Conservation (phyloP, 2,797 vertebrate species). For the Enteromius radiatus region DNA sequence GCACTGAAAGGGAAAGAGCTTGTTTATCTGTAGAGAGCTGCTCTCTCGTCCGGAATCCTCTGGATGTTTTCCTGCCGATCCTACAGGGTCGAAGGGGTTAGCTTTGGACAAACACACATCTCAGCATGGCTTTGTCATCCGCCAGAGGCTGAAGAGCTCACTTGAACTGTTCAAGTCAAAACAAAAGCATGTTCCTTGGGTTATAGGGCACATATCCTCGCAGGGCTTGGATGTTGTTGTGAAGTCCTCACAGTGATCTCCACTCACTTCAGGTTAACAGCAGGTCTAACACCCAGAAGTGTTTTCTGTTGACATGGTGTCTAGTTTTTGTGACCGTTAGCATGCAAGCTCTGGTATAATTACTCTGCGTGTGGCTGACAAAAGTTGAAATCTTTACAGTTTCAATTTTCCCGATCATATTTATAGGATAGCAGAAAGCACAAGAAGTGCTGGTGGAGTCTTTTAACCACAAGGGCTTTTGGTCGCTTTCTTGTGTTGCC, state of each 20-base stretch:
- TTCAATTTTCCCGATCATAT: not conserved
- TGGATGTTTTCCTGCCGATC: not conserved
- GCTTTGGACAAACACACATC: constrained; percentile 17
- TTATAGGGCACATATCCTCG: not conserved
- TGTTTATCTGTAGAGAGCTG: constrained; percentile 6
- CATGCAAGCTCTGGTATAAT: not conserved
- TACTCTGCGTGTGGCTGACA: not conserved
- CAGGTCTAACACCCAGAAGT: not conserved
- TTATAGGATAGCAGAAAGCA: not conserved
- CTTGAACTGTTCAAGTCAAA: constrained; percentile 29
- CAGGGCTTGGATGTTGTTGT: not conserved
- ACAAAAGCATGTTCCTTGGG: constrained; percentile 17
- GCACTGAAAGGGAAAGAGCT: constrained; percentile 4
- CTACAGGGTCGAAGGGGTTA: not conserved
- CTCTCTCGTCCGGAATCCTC: not conserved
- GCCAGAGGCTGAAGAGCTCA: constrained; percentile 14
- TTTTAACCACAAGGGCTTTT: not conserved
- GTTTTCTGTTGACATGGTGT: not conserved
- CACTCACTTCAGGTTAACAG: not conserved
- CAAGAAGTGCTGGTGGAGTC: not conserved
- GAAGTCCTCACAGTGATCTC: not conserved
- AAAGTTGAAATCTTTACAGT: not conserved
- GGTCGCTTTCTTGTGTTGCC: not conserved
- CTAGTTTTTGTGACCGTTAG: not conserved
- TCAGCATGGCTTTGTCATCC: constrained; percentile 5